These are phyloP conservation scores for Staurois parvus DNA, from an alignment of 2,797 vertebrate genomes.

Conservation along the genomic window DNA sequence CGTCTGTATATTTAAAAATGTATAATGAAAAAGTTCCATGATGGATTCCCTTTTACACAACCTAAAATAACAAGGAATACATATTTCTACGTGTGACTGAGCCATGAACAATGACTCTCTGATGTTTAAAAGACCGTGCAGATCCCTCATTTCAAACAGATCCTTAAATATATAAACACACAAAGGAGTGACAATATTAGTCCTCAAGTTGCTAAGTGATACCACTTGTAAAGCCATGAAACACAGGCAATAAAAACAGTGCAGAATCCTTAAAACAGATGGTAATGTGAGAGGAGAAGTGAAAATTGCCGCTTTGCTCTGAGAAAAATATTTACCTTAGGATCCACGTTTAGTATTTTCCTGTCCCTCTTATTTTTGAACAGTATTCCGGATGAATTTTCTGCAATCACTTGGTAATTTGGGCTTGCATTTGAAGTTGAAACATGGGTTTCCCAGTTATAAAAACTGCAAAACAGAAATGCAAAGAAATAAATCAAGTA, in stretches of 20 bases:
- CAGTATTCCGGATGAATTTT: conserved; percentile 80
- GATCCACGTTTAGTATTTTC: conserved; percentile 85
- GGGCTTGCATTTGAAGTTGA: conserved; percentile 79
- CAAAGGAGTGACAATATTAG: conserved; percentile 62
- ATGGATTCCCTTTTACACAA: conserved; percentile 47
- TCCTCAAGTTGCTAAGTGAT: conserved; percentile 58
- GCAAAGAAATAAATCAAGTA: not conserved
- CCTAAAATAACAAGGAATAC: conserved; percentile 53
- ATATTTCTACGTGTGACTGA: conserved; percentile 47
- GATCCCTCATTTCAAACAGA: conserved; percentile 58
- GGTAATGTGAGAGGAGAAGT: conserved; percentile 53
- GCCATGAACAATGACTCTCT: conserved; percentile 53
- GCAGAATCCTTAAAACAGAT: conserved; percentile 53
- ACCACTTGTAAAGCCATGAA: conserved; percentile 60
- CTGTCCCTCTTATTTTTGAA: conserved; percentile 85
- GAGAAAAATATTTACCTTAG: conserved; percentile 76
- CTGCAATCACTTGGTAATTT: conserved; percentile 85
- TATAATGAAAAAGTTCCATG: conserved; percentile 38
- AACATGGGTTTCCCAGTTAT: conserved; percentile 85
- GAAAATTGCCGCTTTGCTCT: conserved; percentile 53
- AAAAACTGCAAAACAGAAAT: conserved; percentile 78
- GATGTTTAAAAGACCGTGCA: conserved; percentile 49
- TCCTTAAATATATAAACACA: conserved; percentile 62
- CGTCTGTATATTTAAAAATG: conserved; percentile 22
- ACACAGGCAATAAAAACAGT: conserved; percentile 56